phyloP scores from a whole-genome alignment of 2,797 vertebrate species.

The Pelodytes ibericus region DNA sequence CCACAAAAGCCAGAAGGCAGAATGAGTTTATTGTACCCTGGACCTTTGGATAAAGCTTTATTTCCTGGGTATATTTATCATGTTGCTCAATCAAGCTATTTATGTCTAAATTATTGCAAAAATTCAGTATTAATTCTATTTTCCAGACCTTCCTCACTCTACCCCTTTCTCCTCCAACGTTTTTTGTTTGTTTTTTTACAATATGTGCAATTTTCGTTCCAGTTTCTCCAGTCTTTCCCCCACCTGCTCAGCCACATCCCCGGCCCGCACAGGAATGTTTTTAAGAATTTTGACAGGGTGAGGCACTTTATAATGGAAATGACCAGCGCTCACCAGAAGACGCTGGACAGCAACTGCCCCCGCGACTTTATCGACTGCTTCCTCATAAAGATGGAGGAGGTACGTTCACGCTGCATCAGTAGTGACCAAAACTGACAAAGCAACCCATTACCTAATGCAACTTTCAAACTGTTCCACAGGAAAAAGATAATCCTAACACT shows the following conservation, averaged over 20 bases:
- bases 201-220: not conserved
- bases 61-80: too few relatives aligned
- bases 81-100: too few relatives aligned
- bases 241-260: slow-evolving; percentile 69
- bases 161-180: too few relatives aligned
- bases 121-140: too few relatives aligned
- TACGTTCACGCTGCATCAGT: not conserved
- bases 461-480: not conserved
- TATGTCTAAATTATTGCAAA: too few relatives aligned
- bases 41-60: too few relatives aligned
- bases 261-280: slow-evolving; percentile 73
- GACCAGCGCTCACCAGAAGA: not conserved
- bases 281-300: slow-evolving; percentile 67
- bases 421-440: not conserved
- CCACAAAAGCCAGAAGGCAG: too few relatives aligned
- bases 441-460: not conserved
- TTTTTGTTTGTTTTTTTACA: too few relatives aligned
- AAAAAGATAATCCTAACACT: slow-evolving; percentile 15
- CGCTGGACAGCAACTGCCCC: slow-evolving; percentile 12
- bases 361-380: slow-evolving; percentile 33
- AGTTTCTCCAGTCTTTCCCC: slow-evolving; percentile 74
- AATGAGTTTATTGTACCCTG: too few relatives aligned
- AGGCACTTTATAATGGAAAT: slow-evolving; percentile 61
- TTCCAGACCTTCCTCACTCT: too few relatives aligned
- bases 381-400: slow-evolving; percentile 31